Evolutionary conservation across 2,888 invertebrate genomes (phyloP).

Genomic region (Diarsia rubi): DNA sequence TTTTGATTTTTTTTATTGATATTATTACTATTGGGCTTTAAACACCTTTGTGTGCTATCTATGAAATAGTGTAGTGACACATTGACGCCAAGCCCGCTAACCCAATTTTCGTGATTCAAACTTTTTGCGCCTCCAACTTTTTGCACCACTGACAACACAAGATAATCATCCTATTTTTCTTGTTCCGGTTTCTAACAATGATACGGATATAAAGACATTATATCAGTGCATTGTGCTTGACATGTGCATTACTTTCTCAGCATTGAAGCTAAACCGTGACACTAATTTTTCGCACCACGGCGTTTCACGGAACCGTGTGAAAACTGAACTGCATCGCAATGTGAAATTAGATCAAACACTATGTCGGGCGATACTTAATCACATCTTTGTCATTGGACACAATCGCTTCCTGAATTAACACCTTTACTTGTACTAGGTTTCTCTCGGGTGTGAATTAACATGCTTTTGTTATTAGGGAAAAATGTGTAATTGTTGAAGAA

Average conservation of each 20-base stretch:
- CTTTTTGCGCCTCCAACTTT: constrained; percentile 49
- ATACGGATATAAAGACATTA: constrained; percentile 55
- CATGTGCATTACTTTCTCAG: constrained; percentile 65
- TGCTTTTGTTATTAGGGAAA: constrained; percentile 24
- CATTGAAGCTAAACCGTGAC: constrained; percentile 56
- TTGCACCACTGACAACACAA: constrained; percentile 34
- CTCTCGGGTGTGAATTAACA: constrained; percentile 54
- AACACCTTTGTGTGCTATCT: neutral
- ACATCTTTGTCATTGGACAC: constrained; percentile 67
- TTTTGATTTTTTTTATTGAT: too few species aligned
- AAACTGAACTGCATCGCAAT: constrained; percentile 69
- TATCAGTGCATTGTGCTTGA: constrained; percentile 45
- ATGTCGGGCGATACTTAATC: constrained; percentile 60
- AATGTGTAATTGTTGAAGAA: constrained; percentile 7
- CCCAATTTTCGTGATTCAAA: constrained; percentile 48
- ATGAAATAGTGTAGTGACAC: constrained; percentile 28
- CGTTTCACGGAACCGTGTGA: constrained; percentile 69
- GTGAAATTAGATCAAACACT: constrained; percentile 76
- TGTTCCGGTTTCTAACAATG: constrained; percentile 39
- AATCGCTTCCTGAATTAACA: constrained; percentile 67
- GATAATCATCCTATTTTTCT: constrained; percentile 17
- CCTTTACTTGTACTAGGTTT: constrained; percentile 58
- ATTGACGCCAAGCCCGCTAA: constrained; percentile 23
- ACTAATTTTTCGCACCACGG: constrained; percentile 67
- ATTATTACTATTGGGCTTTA: too few species aligned